Conservation (phyloP, 2,797 vertebrate genomes). For the Hoplostethus mediterraneus region DNA sequence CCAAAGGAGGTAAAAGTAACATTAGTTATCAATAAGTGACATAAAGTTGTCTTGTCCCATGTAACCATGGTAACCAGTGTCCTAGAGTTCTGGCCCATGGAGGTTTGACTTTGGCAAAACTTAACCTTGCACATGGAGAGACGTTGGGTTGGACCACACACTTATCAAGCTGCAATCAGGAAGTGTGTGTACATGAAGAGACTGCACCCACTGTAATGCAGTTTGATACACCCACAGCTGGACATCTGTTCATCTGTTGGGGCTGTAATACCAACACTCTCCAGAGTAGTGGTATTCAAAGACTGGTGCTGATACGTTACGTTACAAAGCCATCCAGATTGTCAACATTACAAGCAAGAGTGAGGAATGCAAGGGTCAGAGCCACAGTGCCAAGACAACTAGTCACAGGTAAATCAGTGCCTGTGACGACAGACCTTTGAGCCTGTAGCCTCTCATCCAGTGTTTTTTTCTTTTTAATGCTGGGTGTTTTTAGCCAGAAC, state of each 20-base stretch:
- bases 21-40: too few relatives aligned
- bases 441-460: too few relatives aligned
- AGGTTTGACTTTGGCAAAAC: too few relatives aligned
- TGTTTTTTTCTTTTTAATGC: neutral
- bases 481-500: conserved; percentile 25
- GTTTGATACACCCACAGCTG: neutral
- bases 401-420: neutral
- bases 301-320: conserved; percentile 8
- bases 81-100: too few relatives aligned
- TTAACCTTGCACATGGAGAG: too few relatives aligned
- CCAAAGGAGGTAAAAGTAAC: too few relatives aligned
- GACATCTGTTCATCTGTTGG: neutral
- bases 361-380: neutral
- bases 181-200: too few relatives aligned
- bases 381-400: neutral
- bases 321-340: neutral
- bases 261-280: neutral
- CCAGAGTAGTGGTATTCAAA: neutral
- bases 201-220: neutral
- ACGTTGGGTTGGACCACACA: too few relatives aligned
- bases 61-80: too few relatives aligned
- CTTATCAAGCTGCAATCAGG: too few relatives aligned
- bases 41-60: too few relatives aligned
- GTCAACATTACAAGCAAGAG: neutral
- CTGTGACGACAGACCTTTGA: neutral